Base-by-base conservation (phyloP, 2,888 invertebrate genomes). In the Scelioninae gen. 2 region DNA sequence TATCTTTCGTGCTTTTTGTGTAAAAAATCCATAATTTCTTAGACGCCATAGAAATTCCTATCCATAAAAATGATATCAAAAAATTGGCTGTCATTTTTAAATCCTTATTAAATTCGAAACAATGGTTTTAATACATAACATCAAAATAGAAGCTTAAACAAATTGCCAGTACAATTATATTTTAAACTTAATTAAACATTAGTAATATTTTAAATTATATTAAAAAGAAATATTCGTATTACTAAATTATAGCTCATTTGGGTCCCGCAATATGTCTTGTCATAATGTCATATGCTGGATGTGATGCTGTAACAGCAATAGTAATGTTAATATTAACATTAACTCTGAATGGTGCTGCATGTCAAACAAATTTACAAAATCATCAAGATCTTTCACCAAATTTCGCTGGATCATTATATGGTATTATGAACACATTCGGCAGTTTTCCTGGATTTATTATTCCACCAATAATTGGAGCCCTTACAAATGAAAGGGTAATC, bases 251-350 rank as follows among this genome's bases (percentile, higher is more conserved):
- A 85, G 85, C 86, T 11, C 86, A 86, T 45, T 33, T 83, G 3
- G 82, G 79, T 75, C 91, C 85, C 80, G 91, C 91, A 77, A 81
- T 89, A 79, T 83, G 86, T 33, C 78, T 89, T 7, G 82, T 93
- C 6, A 45, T 75, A 22, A 82, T 85, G 81, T 84, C 85, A 0
- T 85, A 85, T 19, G 83, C 76, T 11, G 85, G 81, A 2, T 85
- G 85, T 9, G 78, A 85, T 58, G 65, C 78, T 0, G 28, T 74
- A n/a, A 11, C 70, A 1, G 85, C 86, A 1, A 79, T 86, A 0
- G 35, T 78, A 0, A 82, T 86, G 83, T 74, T 86, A 68, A 81
- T 84, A 41, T 9, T 84, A 5, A 82, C 84, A 0, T 63, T 85
- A 13, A 77, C 83, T 0, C 78, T 84, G 2, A 85, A 84, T 52